Evolutionary conservation across 2,797 vertebrate genomes (phyloP), one percentile per base, ranked within the genome.

Genomic region (Cetoscarus ocellatus): DNA sequence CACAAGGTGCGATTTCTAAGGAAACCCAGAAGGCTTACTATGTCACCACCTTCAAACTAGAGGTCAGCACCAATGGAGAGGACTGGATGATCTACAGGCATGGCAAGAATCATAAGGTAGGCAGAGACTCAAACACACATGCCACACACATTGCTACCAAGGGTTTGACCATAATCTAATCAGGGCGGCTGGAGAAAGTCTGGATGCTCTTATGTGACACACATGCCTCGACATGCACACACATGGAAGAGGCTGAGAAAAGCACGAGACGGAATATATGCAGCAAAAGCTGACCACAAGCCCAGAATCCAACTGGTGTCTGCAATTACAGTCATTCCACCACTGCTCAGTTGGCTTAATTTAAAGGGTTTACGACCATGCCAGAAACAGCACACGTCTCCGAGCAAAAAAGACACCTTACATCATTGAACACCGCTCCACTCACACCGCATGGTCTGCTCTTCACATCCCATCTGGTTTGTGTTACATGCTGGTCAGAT

Each of bases 61-160:
- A 99, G 89, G 95, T 98, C 93, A 99, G 98, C 95, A 98, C 98
- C 44, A 99, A 99, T 0, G 98, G 98, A 0, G 98, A 99, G 78
- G 98, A 99, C 93, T 99, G 98, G 98, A 99, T 99, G 97, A 94
- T 98, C 76, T 99, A 98, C 90, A 94, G 98, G 19, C 96, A 99
- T 0, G 97, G 97, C 88, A 99, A 99, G 93, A 98, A 98, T 89
- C 98, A 99, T 47, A 99, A 99, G 96, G 98, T 98, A 93, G 52
- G 83, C 45, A 18, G 34, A n/a, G 19, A 44, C 12, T 38, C 48
- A 55, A 51, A 63, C 50, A 49, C 70, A 47, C 27, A 57, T 38
- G 42, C 54, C 42, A 68, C 48, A 68, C 19, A 61, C 10, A 53
- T 40, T 48, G 27, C 42, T 51, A 19, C 64, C 15, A 39, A 18